These are phyloP conservation scores for Gallinago solitaria DNA, from an alignment of 2,797 vertebrate genomes.

Conservation along the genomic window DNA sequence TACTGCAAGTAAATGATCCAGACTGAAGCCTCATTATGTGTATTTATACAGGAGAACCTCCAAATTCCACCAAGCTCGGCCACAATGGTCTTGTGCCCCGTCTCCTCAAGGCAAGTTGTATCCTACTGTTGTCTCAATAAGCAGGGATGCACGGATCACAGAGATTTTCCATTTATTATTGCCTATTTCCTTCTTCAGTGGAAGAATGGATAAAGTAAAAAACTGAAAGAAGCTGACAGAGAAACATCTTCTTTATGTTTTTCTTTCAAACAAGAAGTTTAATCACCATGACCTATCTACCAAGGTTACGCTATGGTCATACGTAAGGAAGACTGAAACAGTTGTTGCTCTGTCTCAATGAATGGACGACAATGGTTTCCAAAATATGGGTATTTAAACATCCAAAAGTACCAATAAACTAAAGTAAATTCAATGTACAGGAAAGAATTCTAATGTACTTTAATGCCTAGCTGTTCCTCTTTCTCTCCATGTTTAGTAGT, in stretches of 20 bases:
- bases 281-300: not conserved
- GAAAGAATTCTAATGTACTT: not conserved
- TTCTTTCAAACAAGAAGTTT: not conserved
- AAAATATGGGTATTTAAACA: not conserved
- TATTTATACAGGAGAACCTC: not conserved
- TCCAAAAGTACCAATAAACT: not conserved
- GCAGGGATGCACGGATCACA: not conserved
- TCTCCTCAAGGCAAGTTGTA: not conserved
- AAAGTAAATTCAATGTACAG: not conserved
- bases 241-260: not conserved
- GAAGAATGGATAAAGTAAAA: not conserved
- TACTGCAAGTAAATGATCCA: not conserved
- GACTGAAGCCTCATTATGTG: not conserved
- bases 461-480: not conserved
- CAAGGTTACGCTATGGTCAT: not conserved
- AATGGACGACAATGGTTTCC: not conserved
- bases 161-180: not conserved
- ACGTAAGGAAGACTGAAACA: not conserved
- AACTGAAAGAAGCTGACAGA: not conserved
- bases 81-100: not conserved
- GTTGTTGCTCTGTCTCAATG: not conserved
- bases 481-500: not conserved
- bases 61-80: not conserved
- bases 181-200: not conserved
- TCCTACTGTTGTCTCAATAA: not conserved